These are phyloP conservation scores for Chymomyza costata DNA, from an alignment of 1,140 invertebrate genomes.

Conservation along the genomic window DNA sequence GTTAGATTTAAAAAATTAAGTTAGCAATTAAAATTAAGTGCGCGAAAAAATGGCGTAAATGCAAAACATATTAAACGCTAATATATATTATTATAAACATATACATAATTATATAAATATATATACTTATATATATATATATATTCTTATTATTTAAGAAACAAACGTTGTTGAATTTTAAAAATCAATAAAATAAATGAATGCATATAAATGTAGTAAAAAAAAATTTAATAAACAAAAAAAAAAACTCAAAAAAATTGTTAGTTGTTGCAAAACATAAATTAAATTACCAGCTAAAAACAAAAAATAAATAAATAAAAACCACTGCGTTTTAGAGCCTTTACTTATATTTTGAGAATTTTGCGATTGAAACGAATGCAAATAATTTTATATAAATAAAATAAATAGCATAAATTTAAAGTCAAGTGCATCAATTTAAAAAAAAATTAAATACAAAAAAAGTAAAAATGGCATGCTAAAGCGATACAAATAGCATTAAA, in stretches of 20 bases:
- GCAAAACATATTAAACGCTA: conserved; percentile 63
- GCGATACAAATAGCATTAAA: conserved; percentile 10
- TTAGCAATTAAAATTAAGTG: conserved; percentile 17
- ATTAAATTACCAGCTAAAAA: conserved; percentile 40
- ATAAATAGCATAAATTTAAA: conserved; percentile 3
- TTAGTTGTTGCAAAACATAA: conserved; percentile 63
- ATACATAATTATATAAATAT: conserved; percentile 39
- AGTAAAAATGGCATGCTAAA: conserved; percentile 27
- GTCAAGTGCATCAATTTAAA: conserved; percentile 1
- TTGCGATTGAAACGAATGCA: conserved; percentile 63
- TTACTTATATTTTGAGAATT: conserved; percentile 72
- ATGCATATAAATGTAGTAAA: conserved; percentile 44
- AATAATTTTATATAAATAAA: conserved; percentile 62
- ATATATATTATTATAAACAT: conserved; percentile 57
- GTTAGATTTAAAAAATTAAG: conserved; percentile 28
- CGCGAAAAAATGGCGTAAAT: conserved; percentile 34
- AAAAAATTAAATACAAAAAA: conserved; percentile 26
- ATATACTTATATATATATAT: conserved; percentile 49
- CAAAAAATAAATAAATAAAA: conserved; percentile 24
- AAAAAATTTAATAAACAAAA: conserved; percentile 4
- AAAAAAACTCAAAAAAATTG: conserved; percentile 49
- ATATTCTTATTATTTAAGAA: conserved; percentile 63
- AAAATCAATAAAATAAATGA: conserved; percentile 50
- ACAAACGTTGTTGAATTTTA: conserved; percentile 69
- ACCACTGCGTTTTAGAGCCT: conserved; percentile 66